Evolutionary conservation across 2,888 invertebrate genomes (phyloP), one percentile per base, ranked within the genome.

Genomic region (Junonia oenone): DNA sequence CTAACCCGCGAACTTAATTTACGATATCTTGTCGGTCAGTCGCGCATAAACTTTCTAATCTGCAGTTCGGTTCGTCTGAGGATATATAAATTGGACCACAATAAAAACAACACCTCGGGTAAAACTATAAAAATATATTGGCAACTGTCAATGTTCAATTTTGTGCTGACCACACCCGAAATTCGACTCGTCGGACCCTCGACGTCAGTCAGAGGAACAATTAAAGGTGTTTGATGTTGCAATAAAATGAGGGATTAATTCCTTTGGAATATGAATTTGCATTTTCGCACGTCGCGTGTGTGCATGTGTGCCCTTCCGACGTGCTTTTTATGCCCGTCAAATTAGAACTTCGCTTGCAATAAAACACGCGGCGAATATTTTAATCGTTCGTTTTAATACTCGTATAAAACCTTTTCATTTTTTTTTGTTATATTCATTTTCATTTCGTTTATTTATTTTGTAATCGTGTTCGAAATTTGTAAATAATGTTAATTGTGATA

Each of bases 201-300:
- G 81, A 82, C 76, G 84, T 83, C 87, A 88, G 88, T 89, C 90
- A 89, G 85, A 84, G 75, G 71, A 76, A 83, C 89, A 90, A 90
- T 91, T 90, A 90, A 90, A 87, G 72, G 67, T 73, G 73, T 75
- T 78, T 74, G 77, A 78, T 81, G 83, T 75, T 75, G 81, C 80
- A 79, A 82, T 89, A 87, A 88, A 87, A 70, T 63, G 62, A 71
- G 51, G 59, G 74, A 76, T 85, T 80, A 79, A 82, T 78, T 80
- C 73, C 71, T 73, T 68, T 68, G 66, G 35, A 52, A 66, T 56
- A 63, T 59, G 62, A 64, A 63, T 75, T 68, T 69, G 68, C 55
- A 63, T 64, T 64, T 62, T 58, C 52, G 55, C 58, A 58, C 67
- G 49, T 58, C 52, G 58, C 61, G 55, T 61, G 58, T 50, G 27